A percentile compares a stretch with the other conserved stretches of the same genome.
phyloP scores from a whole-genome alignment of 2,888 invertebrate species.

The Geotrupes spiniger region DNA sequence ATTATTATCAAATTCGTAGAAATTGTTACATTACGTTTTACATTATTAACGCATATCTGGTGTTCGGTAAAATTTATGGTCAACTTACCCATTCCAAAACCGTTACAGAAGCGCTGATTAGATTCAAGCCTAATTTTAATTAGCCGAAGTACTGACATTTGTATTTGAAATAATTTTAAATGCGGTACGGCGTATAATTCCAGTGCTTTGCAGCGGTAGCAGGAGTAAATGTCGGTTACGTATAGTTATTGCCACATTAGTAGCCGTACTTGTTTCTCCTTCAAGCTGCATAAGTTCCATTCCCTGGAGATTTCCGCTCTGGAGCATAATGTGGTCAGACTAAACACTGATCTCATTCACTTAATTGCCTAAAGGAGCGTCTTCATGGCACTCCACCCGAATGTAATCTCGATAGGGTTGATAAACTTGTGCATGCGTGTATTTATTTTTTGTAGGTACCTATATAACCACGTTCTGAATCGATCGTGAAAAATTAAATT shows the following conservation, averaged over 20 bases:
- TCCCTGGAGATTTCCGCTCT: conserved; percentile 39
- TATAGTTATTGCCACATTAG: conserved; percentile 4
- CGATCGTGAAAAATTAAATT: too few relatives aligned
- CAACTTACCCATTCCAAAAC: too few relatives aligned
- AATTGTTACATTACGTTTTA: too few relatives aligned
- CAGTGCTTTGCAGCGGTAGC: not conserved
- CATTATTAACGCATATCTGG: too few relatives aligned
- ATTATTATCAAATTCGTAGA: too few relatives aligned
- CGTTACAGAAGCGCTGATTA: too few relatives aligned
- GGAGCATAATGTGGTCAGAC: conserved; percentile 41
- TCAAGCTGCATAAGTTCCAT: conserved; percentile 15
- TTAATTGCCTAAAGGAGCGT: conserved; percentile 37
- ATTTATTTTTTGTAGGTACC: too few relatives aligned
- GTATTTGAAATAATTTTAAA: not conserved
- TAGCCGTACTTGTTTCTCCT: conserved; percentile 7
- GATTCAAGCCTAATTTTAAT: too few relatives aligned
- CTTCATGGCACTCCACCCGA: conserved; percentile 20
- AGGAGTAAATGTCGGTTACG: not conserved
- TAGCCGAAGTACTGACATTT: too few relatives aligned
- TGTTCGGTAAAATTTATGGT: too few relatives aligned
- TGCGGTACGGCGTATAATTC: not conserved
- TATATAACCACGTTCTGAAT: too few relatives aligned
- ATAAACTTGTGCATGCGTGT: too few relatives aligned
- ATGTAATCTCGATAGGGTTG: conserved; percentile 10
- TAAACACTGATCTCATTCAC: conserved; percentile 43